These are phyloP conservation scores for Oophaga pumilio DNA, from an alignment of 2,113 vertebrate species.

Conservation along the genomic window DNA sequence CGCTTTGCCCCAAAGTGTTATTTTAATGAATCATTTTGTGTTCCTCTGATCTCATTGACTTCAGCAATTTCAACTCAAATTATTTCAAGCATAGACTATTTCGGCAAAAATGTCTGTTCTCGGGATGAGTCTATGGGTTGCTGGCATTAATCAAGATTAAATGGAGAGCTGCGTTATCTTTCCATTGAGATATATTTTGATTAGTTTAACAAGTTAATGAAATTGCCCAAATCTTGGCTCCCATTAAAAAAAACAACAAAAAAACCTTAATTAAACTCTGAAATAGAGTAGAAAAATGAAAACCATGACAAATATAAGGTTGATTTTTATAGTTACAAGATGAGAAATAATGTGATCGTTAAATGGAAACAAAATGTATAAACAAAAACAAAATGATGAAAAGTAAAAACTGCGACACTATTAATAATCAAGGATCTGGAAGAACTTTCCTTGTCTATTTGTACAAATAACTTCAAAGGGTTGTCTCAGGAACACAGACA, in stretches of 20 bases:
- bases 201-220: conserved; percentile 52
- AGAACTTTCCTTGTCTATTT: not conserved
- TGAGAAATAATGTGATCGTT: conserved; percentile 5
- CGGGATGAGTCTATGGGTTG: conserved; percentile 16
- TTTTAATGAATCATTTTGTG: conserved; percentile 49
- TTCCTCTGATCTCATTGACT: conserved; percentile 32
- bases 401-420: not conserved
- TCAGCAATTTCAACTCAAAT: conserved; percentile 29
- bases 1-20: conserved; percentile 50
- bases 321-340: conserved; percentile 23
- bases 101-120: conserved; percentile 38
- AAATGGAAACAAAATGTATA: not conserved
- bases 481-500: too few relatives aligned
- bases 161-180: conserved; percentile 36
- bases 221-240: conserved; percentile 35
- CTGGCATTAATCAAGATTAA: conserved; percentile 35
- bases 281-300: conserved; percentile 42
- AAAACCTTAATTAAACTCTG: conserved; percentile 36
- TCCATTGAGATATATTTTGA: conserved; percentile 40
- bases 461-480: too few relatives aligned
- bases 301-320: conserved; percentile 15
- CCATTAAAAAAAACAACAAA: conserved; percentile 4
- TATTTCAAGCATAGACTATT: conserved; percentile 28
- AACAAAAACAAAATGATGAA: conserved; percentile 3
- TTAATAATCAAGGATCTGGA: not conserved